phyloP scores from a whole-genome alignment of 2,113 vertebrate genomes.

The Megatriorchis doriae region DNA sequence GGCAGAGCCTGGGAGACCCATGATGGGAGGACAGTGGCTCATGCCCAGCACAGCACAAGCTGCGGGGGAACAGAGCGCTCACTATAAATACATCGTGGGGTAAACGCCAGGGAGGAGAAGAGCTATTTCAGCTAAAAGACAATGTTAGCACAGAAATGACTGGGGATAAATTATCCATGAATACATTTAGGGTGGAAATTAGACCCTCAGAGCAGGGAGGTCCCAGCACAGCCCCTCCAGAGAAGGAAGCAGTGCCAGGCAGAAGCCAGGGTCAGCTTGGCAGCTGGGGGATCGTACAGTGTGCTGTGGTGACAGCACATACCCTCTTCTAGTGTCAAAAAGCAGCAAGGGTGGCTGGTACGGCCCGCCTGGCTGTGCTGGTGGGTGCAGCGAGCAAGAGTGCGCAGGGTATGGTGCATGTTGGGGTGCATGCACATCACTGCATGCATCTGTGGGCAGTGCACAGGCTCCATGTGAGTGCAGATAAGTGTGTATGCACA shows the following conservation, averaged over 20 bases:
- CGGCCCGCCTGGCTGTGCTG: rapidly evolving
- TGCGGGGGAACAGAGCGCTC: neutral
- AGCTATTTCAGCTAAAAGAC: constrained; percentile 64
- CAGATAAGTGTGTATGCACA: neutral
- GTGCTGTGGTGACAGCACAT: neutral
- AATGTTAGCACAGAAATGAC: constrained; percentile 41
- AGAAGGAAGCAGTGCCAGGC: neutral
- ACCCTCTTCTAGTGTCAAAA: neutral
- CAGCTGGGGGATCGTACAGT: neutral
- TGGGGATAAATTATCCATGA: constrained; percentile 46
- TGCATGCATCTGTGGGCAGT: neutral
- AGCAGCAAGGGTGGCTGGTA: neutral
- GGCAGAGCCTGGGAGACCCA: neutral
- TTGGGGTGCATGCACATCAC: rapidly evolving
- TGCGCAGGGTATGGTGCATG: rapidly evolving
- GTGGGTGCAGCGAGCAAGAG: neutral
- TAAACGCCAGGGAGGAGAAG: constrained; percentile 30
- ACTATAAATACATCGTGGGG: constrained; percentile 50
- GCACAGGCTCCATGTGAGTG: neutral
- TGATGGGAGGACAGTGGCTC: neutral
- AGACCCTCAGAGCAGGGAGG: neutral
- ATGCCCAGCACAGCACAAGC: neutral
- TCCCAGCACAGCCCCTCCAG: neutral
- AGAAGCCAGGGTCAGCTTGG: rapidly evolving
- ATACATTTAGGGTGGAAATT: constrained; percentile 41